Evolutionary conservation across 2,113 vertebrate genomes (phyloP).

Genomic region (Aleadryas rufinucha): DNA sequence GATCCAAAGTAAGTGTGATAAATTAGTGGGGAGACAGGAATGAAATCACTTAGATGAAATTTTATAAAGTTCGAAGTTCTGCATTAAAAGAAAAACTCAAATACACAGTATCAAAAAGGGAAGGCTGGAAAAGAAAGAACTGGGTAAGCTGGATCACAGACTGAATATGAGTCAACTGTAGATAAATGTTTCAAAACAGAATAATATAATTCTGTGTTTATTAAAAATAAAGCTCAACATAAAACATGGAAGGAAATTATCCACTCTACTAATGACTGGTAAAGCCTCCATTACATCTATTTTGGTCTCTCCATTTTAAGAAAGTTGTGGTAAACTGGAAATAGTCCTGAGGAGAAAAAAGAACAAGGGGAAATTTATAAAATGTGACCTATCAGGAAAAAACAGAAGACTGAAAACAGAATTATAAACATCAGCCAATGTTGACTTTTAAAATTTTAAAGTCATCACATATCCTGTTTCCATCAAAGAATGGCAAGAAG

Average conservation of each 20-base stretch:
- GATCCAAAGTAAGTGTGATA: not conserved
- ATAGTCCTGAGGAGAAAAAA: slow-evolving; percentile 29
- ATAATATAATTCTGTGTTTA: slow-evolving; percentile 42
- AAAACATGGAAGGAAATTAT: slow-evolving; percentile 48
- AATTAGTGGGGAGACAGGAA: not conserved
- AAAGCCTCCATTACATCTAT: slow-evolving; percentile 35
- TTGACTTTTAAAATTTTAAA: slow-evolving; percentile 33
- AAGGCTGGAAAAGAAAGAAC: not conserved
- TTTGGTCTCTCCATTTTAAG: slow-evolving; percentile 27
- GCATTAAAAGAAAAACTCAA: not conserved
- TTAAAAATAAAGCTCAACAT: slow-evolving; percentile 38
- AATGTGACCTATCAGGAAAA: slow-evolving; percentile 39
- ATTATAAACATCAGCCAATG: slow-evolving; percentile 28
- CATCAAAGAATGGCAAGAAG: not conserved
- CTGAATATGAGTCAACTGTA: slow-evolving; percentile 21
- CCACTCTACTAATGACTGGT: slow-evolving; percentile 2
- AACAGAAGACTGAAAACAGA: slow-evolving; percentile 10
- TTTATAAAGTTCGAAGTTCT: not conserved
- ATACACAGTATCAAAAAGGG: not conserved
- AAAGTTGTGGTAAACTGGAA: slow-evolving; percentile 49
- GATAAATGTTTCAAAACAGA: slow-evolving; percentile 8
- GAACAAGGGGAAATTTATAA: slow-evolving; percentile 48
- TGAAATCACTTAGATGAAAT: not conserved
- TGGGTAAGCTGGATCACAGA: not conserved
- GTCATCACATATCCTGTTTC: slow-evolving; percentile 5